Percentiles rank a stretch among this genome's conserved stretches.
These are phyloP conservation scores for Clamator glandarius DNA, from an alignment of 2,797 vertebrate genomes.

Conservation along the genomic window DNA sequence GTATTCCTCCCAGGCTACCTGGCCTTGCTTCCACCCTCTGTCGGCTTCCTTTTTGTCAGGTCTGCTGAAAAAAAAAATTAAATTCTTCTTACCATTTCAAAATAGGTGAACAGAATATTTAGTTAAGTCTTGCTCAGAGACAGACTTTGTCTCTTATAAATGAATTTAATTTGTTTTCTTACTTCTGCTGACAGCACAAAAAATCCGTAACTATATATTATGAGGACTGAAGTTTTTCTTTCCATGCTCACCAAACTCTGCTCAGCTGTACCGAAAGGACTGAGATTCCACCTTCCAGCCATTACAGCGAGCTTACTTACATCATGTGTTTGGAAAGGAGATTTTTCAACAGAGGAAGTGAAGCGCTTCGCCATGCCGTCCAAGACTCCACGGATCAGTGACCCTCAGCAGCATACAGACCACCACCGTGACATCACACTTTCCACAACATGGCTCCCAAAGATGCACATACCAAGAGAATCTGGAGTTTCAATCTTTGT, in stretches of 20 bases:
- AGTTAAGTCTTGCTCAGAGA: neutral
- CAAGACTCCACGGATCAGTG: conserved; percentile 79
- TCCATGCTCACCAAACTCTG: conserved; percentile 50
- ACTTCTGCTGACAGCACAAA: conserved; percentile 40
- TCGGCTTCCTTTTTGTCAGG: neutral
- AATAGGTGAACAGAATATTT: neutral
- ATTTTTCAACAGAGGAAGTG: conserved; percentile 84
- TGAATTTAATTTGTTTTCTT: neutral
- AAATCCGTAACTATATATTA: conserved; percentile 7
- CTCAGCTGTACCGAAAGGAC: conserved; percentile 45
- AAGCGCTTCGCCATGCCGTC: conserved; percentile 71
- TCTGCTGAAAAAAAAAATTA: neutral
- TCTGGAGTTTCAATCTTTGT: conserved; percentile 58
- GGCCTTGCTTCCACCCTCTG: too few relatives aligned
- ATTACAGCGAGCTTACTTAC: conserved; percentile 75
- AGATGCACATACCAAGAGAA: conserved; percentile 61
- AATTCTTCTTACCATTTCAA: neutral
- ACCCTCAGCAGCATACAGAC: conserved; percentile 75
- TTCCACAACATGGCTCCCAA: conserved; percentile 72
- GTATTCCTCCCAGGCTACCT: too few relatives aligned
- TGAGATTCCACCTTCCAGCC: conserved; percentile 57
- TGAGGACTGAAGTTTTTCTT: conserved; percentile 46
- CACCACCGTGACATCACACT: conserved; percentile 74
- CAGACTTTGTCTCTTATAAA: neutral
- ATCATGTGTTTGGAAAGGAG: conserved; percentile 86